phyloP scores from a whole-genome alignment of 2,888 invertebrate genomes.

The Auanema freiburgensis region DNA sequence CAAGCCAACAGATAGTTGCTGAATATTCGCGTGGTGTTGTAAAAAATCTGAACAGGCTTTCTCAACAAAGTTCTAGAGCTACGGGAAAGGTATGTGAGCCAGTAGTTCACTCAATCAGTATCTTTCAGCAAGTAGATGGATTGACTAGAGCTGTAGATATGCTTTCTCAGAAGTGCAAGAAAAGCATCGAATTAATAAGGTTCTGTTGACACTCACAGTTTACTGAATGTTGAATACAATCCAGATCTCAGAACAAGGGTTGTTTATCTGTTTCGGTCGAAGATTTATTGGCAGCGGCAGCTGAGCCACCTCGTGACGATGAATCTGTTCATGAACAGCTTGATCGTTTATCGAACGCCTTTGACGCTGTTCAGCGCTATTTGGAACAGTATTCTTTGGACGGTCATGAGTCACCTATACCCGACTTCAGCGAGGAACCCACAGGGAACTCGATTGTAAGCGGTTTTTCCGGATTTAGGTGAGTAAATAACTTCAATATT shows the following conservation, averaged over 20 bases:
- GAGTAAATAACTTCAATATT: background rate
- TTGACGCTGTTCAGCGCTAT: conserved; percentile 49
- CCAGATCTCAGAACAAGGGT: conserved; percentile 47
- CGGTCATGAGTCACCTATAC: conserved; percentile 38
- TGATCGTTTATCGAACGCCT: conserved; percentile 46
- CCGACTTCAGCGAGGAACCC: conserved; percentile 28
- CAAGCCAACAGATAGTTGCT: conserved; percentile 24
- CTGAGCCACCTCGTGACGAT: conserved; percentile 40
- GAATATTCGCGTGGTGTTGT: conserved; percentile 36
- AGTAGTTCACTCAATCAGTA: background rate
- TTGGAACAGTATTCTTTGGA: conserved; percentile 48
- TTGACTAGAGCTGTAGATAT: conserved; percentile 55
- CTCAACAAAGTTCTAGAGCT: conserved; percentile 20
- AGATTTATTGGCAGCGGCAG: conserved; percentile 46
- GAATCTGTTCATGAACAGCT: conserved; percentile 47
- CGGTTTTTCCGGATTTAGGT: conserved; percentile 39
- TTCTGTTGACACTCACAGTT: too few species aligned
- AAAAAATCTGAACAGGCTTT: conserved; percentile 27
- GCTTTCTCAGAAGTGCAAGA: conserved; percentile 61
- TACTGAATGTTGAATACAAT: conserved; percentile 12
- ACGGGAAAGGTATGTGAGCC: conserved; percentile 9
- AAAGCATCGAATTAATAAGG: conserved; percentile 59
- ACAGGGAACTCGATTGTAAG: conserved; percentile 18
- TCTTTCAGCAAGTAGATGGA: conserved; percentile 23
- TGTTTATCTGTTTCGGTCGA: conserved; percentile 53